Conservation (phyloP, 2,888 invertebrate species). For the Polylopha cassiicola region DNA sequence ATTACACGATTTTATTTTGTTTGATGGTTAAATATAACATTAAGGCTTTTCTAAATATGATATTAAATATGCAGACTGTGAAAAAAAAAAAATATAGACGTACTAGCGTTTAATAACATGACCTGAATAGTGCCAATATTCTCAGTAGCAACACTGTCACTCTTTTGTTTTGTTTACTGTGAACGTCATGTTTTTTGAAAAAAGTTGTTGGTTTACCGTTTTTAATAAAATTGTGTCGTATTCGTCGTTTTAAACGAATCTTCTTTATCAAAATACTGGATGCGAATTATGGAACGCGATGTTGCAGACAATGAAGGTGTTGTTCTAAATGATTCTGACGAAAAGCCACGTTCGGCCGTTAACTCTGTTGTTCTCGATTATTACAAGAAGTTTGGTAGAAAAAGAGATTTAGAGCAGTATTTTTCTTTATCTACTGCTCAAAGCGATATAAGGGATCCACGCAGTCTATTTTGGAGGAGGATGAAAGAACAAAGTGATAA, state of each 20-base stretch:
- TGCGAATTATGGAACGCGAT: conserved; percentile 50
- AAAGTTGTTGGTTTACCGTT: conserved; percentile 25
- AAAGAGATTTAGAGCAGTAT: conserved; percentile 81
- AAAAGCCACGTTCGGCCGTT: conserved; percentile 44
- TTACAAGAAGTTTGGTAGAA: conserved; percentile 82
- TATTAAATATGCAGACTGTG: too few relatives aligned
- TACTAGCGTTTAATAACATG: background rate
- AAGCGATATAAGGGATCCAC: conserved; percentile 58
- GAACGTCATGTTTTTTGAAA: conserved; percentile 34
- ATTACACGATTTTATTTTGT: too few relatives aligned
- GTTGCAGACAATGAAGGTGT: conserved; percentile 23
- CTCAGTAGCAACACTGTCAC: conserved; percentile 3
- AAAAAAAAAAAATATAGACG: too few relatives aligned
- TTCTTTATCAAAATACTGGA: conserved; percentile 8
- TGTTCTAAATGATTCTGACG: conserved; percentile 25
- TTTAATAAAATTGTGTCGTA: conserved; percentile 26
- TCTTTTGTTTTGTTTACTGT: conserved; percentile 23
- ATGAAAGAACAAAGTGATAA: conserved; percentile 65
- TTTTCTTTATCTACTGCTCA: conserved; percentile 74
- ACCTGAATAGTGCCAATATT: background rate
- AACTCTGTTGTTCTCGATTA: conserved; percentile 78
- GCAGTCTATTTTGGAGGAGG: conserved; percentile 62
- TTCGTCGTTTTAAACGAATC: conserved; percentile 15
- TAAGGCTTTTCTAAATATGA: too few relatives aligned
- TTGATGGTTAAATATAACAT: too few relatives aligned